These are phyloP conservation scores for Pyralis farinalis DNA, from an alignment of 2,888 invertebrate genomes.

Conservation along the genomic window DNA sequence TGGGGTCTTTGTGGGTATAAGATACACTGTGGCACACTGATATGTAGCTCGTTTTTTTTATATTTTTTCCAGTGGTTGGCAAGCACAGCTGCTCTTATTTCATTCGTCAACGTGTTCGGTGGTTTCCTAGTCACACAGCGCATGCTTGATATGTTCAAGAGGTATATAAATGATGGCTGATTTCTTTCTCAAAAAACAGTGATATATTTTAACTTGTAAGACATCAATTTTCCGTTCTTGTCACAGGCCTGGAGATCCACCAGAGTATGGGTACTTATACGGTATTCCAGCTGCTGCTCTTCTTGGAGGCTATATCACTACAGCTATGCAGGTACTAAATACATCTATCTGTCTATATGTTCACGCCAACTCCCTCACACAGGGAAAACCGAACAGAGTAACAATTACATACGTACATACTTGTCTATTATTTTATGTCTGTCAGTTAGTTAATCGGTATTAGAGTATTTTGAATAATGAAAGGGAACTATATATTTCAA, in stretches of 20 bases:
- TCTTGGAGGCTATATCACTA: slow-evolving; percentile 84
- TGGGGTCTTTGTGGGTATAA: no score
- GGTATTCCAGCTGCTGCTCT: slow-evolving; percentile 88
- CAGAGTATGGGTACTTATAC: slow-evolving; percentile 91
- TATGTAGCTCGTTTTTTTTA: neutral
- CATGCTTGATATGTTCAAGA: slow-evolving; percentile 96
- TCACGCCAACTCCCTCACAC: no score
- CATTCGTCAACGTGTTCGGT: slow-evolving; percentile 94
- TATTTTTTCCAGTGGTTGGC: slow-evolving; percentile 83
- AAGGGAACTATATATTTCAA: no score
- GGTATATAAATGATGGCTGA: slow-evolving; percentile 54
- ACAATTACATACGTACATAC: no score
- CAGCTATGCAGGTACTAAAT: slow-evolving; percentile 81
- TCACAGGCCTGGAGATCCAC: slow-evolving; percentile 87
- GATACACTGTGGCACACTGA: no score
- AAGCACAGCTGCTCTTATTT: slow-evolving; percentile 91
- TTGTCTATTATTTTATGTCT: no score
- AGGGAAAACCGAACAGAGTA: no score
- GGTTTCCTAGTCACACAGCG: slow-evolving; percentile 94
- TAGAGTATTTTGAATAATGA: no score
- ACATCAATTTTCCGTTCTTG: slow-evolving; percentile 4
- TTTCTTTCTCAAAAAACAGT: no score
- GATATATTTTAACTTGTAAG: neutral
- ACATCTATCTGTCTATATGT: no score
- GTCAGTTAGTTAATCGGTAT: no score